Conservation (phyloP, 2,888 invertebrate genomes). For the Selenia dentaria region DNA sequence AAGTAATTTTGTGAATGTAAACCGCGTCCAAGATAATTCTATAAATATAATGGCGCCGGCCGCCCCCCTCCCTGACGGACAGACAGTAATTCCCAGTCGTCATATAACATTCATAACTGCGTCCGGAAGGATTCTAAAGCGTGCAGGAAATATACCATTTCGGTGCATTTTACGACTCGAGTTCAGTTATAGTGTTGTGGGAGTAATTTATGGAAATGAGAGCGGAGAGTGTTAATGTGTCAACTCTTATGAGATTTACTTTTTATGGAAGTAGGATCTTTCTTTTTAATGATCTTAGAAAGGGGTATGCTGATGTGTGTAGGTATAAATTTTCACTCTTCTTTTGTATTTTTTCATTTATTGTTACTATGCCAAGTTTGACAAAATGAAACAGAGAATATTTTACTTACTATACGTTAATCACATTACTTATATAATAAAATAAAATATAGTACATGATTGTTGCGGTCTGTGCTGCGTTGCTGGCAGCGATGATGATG, state of each 20-base stretch:
- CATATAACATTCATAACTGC: slow-evolving; percentile 55
- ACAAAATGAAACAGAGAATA: no score
- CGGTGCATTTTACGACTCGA: slow-evolving; percentile 29
- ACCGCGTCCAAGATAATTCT: slow-evolving; percentile 22
- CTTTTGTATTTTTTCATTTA: no score
- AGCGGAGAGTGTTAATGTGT: slow-evolving; percentile 16
- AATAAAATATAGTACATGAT: no score
- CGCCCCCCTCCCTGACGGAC: slow-evolving; percentile 19
- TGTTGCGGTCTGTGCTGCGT: no score
- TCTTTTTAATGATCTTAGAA: no score
- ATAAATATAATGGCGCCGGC: slow-evolving; percentile 29
- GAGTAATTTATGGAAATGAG: slow-evolving; percentile 31
- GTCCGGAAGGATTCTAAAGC: slow-evolving; percentile 54
- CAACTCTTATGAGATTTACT: slow-evolving; percentile 1
- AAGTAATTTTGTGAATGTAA: slow-evolving; percentile 12
- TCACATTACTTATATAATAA: no score
- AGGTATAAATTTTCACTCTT: no score
- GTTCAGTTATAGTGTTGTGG: slow-evolving; percentile 22
- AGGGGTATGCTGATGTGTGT: no score
- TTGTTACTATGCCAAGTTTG: no score
- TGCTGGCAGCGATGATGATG: no score
- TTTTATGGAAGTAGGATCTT: no score
- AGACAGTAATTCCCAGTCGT: slow-evolving; percentile 37
- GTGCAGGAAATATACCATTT: slow-evolving; percentile 47
- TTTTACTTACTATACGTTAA: no score